Conservation (phyloP, 2,888 invertebrate species). For the Hirtodrosophila alboralis region DNA sequence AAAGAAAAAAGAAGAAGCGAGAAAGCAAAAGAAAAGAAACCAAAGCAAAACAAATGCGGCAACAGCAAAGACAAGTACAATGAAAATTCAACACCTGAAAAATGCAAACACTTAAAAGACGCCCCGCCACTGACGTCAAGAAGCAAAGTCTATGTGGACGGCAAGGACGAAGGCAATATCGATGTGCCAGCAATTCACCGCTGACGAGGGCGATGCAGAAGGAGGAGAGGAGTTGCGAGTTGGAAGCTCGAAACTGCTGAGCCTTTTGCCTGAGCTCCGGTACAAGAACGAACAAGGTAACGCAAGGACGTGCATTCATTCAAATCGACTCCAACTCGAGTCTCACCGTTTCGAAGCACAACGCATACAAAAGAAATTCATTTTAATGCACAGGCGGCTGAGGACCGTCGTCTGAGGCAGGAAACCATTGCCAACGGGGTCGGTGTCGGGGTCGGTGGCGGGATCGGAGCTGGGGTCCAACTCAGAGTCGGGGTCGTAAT, state of each 20-base stretch:
- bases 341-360: constrained; percentile 37
- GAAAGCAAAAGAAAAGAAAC: no score
- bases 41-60: constrained; percentile 66
- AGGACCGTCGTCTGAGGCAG: constrained; percentile 38
- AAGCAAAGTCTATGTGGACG: constrained; percentile 33
- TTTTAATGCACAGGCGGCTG: constrained; percentile 65
- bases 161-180: constrained; percentile 45
- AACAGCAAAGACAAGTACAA: constrained; percentile 73
- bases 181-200: constrained; percentile 46
- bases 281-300: constrained; percentile 18
- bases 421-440: constrained; percentile 58
- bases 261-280: constrained; percentile 34
- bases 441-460: constrained; percentile 2
- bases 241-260: constrained; percentile 9
- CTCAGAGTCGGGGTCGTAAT: constrained; percentile 4
- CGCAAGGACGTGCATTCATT: constrained; percentile 75
- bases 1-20: constrained; percentile 4
- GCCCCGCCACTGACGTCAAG: constrained; percentile 42
- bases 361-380: constrained; percentile 72
- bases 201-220: constrained; percentile 37
- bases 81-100: constrained; percentile 79
- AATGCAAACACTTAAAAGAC: constrained; percentile 77
- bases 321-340: constrained; percentile 65
- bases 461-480: not conserved
- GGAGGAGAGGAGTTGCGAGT: not conserved